Base-by-base conservation (phyloP, 2,113 vertebrate genomes). In the Triplophysa siluroides region DNA sequence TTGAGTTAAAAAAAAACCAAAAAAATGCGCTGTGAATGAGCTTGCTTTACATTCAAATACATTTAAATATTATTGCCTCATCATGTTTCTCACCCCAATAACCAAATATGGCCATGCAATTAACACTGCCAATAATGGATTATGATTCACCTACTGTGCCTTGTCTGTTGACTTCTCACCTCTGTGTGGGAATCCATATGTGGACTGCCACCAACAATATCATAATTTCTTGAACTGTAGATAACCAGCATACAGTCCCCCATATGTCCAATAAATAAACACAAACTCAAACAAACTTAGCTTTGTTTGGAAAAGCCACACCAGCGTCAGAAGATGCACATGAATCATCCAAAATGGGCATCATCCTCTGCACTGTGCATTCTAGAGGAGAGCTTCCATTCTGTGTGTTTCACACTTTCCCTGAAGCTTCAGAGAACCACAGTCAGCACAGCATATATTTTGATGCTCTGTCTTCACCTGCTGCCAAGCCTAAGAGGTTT, bases 101-200 rank as follows among this genome's bases (percentile, higher is more conserved):
- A 75, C 38, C 58, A 75, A 75, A 75, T 62, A 75, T 45, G 38
- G 38, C n/a, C 38, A 62, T 4, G 56, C 58, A 47, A 61, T 61
- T 61, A 74, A 61, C 41, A 61, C 56, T 74, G 56, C 71, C 33
- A 61, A 74, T 74, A 47, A 21, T 10, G 18, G 41, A 58, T 63
- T 47, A 61, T 75, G 72, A 62, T 26, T 75, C 58, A 75, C 23
- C 43, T 18, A 47, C 41, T 75, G 16, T 62, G 58, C 47, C 18
- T 23, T 75, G 72, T 45, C 56, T 75, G 8, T 23, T 75, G 38
- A 29, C 54, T 41, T 45, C 41, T 75, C 41, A 63, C 41, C 58
- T 75, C 58, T 23, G 14, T 62, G 18, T 26, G 21, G 21, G 21
- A 61, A 75, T 61, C 47, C 47, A 56, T 71, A 54, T 71, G 47